Percentiles rank a stretch among this genome's conserved stretches.
Evolutionary conservation across 1,140 invertebrate species (phyloP).

Genomic region (Acromyrmex heyeri): DNA sequence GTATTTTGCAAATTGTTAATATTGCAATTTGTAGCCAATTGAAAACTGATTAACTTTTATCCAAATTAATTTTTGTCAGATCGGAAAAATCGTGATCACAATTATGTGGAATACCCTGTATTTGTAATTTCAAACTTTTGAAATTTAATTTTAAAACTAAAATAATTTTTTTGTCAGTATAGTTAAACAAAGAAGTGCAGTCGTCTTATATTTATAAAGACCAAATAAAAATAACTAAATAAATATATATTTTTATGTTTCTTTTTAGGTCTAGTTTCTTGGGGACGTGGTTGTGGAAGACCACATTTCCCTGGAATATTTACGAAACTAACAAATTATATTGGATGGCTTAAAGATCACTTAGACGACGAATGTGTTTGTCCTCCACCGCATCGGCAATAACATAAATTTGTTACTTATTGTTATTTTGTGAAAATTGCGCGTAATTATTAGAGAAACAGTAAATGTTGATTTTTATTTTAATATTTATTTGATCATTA

Average conservation of each 20-base stretch:
- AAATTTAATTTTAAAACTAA: neutral
- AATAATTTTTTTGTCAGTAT: neutral
- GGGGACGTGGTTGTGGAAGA: slow-evolving; percentile 92
- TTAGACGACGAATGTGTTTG: slow-evolving; percentile 87
- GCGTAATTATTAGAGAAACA: neutral
- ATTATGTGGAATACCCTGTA: too few relatives aligned
- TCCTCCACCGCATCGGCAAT: slow-evolving; percentile 77
- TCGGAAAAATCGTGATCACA: too few relatives aligned
- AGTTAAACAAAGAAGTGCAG: neutral
- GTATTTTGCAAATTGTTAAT: too few relatives aligned
- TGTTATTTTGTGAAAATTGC: neutral
- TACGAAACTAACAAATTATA: slow-evolving; percentile 90
- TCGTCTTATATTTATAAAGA: neutral
- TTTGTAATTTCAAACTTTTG: neutral
- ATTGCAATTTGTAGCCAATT: too few relatives aligned
- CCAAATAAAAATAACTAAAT: neutral
- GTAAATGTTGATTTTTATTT: neutral
- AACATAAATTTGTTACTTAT: slow-evolving; percentile 13
- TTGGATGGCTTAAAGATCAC: slow-evolving; percentile 89
- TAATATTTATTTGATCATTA: slow-evolving; percentile 35
- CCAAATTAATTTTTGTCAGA: too few relatives aligned
- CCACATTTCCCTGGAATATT: slow-evolving; percentile 93
- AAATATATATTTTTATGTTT: too few relatives aligned
- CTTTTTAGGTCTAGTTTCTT: slow-evolving; percentile 89
- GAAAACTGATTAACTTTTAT: too few relatives aligned